Base-by-base conservation (phyloP, 2,797 vertebrate species). In the Gambusia yucatana region DNA sequence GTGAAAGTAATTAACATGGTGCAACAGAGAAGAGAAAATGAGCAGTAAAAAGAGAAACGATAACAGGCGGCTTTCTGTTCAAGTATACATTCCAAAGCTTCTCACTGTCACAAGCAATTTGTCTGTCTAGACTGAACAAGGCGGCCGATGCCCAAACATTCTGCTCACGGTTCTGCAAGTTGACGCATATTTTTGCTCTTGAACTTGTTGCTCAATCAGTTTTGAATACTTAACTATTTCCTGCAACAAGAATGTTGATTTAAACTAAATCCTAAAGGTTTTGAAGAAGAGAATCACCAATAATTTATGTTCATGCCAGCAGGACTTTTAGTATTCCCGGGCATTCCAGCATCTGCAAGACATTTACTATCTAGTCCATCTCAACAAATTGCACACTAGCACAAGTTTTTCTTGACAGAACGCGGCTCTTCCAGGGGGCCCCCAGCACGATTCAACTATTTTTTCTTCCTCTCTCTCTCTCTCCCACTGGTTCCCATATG, bases 331-430 rank as follows among this genome's bases (percentile, higher is more conserved):
- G 77, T 87, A 91, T 92, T 93, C 89, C 92, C 93, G 94, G 36
- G 92, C 93, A 94, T 91, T 89, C 41, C 69, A 91, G 94, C 96
- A 96, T 95, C 95, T 97, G 96, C 92, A 96, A 97, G 94, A 96
- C 94, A 97, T 97, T 96, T 96, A 94, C 94, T 83, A 94, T 94
- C 83, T 85, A 94, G 94, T 94, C 95, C 57, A 77, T 90, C 89
- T 94, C 95, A 94, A 96, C 95, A 96, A 97, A 97, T 96, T 96
- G 95, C 95, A 93, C 94, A 84, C 80, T 86, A 92, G 94, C 93
- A 87, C 90, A 92, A 94, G 74, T 83, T 95, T 92, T 95, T 94
- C 96, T 96, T 95, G 95, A 96, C 95, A 91, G 95, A 96, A 95
- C 94, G 93, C 94, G 92, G 92, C 92, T 84, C 80, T 79, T 80